These are phyloP conservation scores for Melieria crassipennis DNA, from an alignment of 2,888 invertebrate genomes.

Conservation along the genomic window DNA sequence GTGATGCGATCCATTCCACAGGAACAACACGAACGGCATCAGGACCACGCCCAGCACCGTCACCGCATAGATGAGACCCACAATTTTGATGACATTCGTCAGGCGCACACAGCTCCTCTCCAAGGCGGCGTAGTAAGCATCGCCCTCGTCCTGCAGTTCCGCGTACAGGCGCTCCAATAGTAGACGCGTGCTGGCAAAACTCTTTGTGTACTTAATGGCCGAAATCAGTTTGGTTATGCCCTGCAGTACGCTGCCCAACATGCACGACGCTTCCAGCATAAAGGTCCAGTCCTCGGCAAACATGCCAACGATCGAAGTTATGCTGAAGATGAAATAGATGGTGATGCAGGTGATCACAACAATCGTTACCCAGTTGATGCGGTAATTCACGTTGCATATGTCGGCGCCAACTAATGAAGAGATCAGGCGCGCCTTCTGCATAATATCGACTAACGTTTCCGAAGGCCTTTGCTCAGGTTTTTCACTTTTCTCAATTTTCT, in stretches of 20 bases:
- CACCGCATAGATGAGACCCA: slow-evolving; percentile 25
- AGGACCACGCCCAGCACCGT: slow-evolving; percentile 12
- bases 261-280: slow-evolving; percentile 43
- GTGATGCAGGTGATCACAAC: slow-evolving; percentile 30
- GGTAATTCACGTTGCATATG: slow-evolving; percentile 41
- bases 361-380: slow-evolving; percentile 36
- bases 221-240: slow-evolving; percentile 42
- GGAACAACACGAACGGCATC: slow-evolving; percentile 28
- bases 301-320: slow-evolving; percentile 37
- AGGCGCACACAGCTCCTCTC: slow-evolving; percentile 26
- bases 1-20: slow-evolving; percentile 29
- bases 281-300: slow-evolving; percentile 42
- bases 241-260: slow-evolving; percentile 46
- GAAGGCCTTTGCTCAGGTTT: slow-evolving; percentile 15
- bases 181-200: slow-evolving; percentile 25
- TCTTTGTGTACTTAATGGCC: slow-evolving; percentile 24
- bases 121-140: slow-evolving; percentile 33
- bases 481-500: too few relatives aligned
- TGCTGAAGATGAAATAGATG: slow-evolving; percentile 38
- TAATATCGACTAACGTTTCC: slow-evolving; percentile 32
- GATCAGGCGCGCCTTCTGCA: slow-evolving; percentile 35
- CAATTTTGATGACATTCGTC: slow-evolving; percentile 24
- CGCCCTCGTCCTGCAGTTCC: slow-evolving; percentile 39
- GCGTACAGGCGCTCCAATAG: slow-evolving; percentile 38
- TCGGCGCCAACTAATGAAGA: slow-evolving; percentile 42